Base-by-base conservation (phyloP, 2,113 vertebrate species). In the Corydoras sp. region DNA sequence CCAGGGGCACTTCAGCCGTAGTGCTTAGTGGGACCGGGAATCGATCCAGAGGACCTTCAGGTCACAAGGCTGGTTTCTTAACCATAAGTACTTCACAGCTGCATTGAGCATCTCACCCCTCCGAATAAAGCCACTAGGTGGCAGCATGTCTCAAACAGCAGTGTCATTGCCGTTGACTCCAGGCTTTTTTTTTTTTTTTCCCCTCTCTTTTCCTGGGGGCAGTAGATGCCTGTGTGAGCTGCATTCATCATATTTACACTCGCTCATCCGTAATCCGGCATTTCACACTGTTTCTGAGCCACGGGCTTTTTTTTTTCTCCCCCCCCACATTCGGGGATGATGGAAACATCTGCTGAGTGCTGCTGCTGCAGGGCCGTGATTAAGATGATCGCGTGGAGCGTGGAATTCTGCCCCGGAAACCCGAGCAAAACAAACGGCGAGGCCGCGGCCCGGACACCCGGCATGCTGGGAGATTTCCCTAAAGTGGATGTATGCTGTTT, bases 81-180 rank as follows among this genome's bases (percentile, higher is more conserved):
- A 43, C 7, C 35, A 2, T 2, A 43, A 43, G 35, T 43, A 43
- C 7, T 43, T 43, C 4, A 5, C 35, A 43, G 7, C 35, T 43
- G 35, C 7, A 43, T 43, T 43, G 2, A 8, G 35, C 7, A 5
- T 43, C 35, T 43, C 2, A 3, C 51, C 13, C 3, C 3, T 53
- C 13, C 3, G 0, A 3, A 10, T 14, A 7, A 56, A 56, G n/a
- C 77, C 80, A 76, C 80, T 62, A 62, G 80, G 68, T 76, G 80
- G 77, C 73, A 81, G 80, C 77, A 77, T 71, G 24, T 59, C 50
- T 71, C 61, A 24, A 71, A 2, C 31, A 71, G 13, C 31, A 58
- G 56, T 2, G 13, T n/a, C 6, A 7, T n/a, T 56, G 13, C 54
- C 13, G 13, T 4, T 56, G 6, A 43, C 35, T 43, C 7, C 35